Evolutionary conservation across 1,140 invertebrate species (phyloP).

Genomic region (Chironomus tepperi): DNA sequence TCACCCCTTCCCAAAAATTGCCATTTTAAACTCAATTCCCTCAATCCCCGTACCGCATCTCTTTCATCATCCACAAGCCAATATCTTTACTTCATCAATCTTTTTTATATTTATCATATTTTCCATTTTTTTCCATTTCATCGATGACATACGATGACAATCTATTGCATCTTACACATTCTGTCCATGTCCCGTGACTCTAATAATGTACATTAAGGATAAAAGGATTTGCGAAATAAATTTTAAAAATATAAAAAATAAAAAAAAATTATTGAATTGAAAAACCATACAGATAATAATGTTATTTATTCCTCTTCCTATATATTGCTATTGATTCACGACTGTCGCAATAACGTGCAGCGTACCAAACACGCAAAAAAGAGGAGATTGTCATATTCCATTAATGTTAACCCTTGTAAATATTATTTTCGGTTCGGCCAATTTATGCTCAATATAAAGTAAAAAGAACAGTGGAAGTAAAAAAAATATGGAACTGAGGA

Average conservation of each 20-base stretch:
- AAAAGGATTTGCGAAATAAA: conserved; percentile 23
- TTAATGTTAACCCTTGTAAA: conserved; percentile 22
- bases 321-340: background rate
- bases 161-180: background rate
- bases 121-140: no score
- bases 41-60: no score
- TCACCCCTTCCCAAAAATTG: no score
- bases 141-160: no score
- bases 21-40: no score
- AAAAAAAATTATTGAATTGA: conserved; percentile 21
- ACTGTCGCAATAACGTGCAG: background rate
- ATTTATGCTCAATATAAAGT: no score
- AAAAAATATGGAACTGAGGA: no score
- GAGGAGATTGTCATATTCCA: conserved; percentile 14
- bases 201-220: conserved; percentile 22
- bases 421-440: background rate
- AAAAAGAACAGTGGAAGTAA: no score
- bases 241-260: background rate
- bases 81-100: no score
- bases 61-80: no score
- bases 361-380: background rate
- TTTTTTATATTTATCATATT: no score
- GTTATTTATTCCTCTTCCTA: background rate
- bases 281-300: conserved; percentile 23
- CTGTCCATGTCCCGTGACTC: background rate